Conservation (phyloP, 2,113 vertebrate genomes). For the Andinoacara biseriatus region DNA sequence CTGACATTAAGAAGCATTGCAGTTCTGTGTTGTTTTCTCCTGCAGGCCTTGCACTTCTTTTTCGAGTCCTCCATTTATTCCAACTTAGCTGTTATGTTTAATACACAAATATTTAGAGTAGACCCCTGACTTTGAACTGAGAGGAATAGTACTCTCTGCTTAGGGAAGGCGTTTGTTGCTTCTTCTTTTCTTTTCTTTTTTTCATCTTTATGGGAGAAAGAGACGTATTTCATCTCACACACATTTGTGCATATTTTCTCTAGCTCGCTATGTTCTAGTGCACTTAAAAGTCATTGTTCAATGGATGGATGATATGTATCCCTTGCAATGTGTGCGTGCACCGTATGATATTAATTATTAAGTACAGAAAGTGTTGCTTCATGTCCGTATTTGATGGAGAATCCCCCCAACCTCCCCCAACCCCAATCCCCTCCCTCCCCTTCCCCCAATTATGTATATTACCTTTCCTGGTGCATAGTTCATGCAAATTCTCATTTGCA, state of each 20-base stretch:
- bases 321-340: conserved; percentile 53
- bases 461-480: conserved; percentile 69
- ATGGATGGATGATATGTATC: conserved; percentile 65
- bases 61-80: conserved; percentile 60
- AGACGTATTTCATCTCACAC: conserved; percentile 63
- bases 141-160: conserved; percentile 63
- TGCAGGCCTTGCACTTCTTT: conserved; percentile 66
- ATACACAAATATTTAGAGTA: conserved; percentile 79
- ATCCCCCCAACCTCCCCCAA: background rate
- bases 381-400: conserved; percentile 70
- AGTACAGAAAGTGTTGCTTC: conserved; percentile 74
- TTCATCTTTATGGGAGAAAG: conserved; percentile 38
- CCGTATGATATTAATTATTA: conserved; percentile 75
- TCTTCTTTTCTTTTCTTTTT: conserved; percentile 30
- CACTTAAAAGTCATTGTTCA: conserved; percentile 73
- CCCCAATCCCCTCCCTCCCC: background rate
- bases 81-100: conserved; percentile 64
- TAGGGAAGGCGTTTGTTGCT: conserved; percentile 66
- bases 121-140: conserved; percentile 70
- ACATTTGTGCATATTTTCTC: conserved; percentile 63
- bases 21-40: conserved; percentile 63
- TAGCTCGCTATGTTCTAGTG: conserved; percentile 50
- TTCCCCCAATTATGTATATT: conserved; percentile 78
- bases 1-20: conserved; percentile 70
- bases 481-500: conserved; percentile 76